phyloP scores from a whole-genome alignment of 2,888 invertebrate genomes.

The Andricus quercusramuli region DNA sequence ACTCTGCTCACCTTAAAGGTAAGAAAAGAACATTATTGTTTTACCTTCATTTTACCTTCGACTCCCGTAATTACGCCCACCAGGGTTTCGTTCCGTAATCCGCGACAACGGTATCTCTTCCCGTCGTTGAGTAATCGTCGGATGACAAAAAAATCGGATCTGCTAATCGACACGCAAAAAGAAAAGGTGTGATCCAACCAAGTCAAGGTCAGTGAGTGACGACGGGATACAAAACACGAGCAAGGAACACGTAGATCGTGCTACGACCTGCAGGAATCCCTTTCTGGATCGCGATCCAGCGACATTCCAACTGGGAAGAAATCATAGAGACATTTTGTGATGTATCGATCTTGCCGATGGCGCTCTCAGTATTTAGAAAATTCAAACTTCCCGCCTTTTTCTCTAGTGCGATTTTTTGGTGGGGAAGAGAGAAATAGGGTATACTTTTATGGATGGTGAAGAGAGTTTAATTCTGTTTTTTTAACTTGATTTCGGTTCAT shows the following conservation, averaged over 20 bases:
- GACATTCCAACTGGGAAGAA: slow-evolving; percentile 33
- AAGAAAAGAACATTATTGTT: slow-evolving; percentile 46
- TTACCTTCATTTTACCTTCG: slow-evolving; percentile 20
- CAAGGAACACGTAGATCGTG: slow-evolving; percentile 24
- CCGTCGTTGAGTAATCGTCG: slow-evolving; percentile 33
- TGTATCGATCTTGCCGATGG: slow-evolving; percentile 22
- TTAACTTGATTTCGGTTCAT: no score
- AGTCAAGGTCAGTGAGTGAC: slow-evolving; percentile 38
- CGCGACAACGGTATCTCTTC: slow-evolving; percentile 38
- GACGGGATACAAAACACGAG: not conserved
- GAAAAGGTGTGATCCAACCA: slow-evolving; percentile 37
- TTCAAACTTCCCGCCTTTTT: slow-evolving; percentile 27
- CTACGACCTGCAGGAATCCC: slow-evolving; percentile 35
- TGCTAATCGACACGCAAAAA: slow-evolving; percentile 36
- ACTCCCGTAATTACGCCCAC: slow-evolving; percentile 20
- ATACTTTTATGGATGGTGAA: not conserved
- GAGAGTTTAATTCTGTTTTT: no score
- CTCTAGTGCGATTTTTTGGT: not conserved
- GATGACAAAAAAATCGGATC: slow-evolving; percentile 35
- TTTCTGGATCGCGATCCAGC: slow-evolving; percentile 18
- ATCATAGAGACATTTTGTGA: slow-evolving; percentile 37
- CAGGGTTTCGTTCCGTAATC: slow-evolving; percentile 19
- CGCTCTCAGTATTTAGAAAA: slow-evolving; percentile 30
- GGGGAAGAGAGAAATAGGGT: not conserved
- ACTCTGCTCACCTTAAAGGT: slow-evolving; percentile 74